A percentile compares a stretch with the other conserved stretches of the same genome.
Evolutionary conservation across 1,140 invertebrate species (phyloP).

Genomic region (Delia radicum): DNA sequence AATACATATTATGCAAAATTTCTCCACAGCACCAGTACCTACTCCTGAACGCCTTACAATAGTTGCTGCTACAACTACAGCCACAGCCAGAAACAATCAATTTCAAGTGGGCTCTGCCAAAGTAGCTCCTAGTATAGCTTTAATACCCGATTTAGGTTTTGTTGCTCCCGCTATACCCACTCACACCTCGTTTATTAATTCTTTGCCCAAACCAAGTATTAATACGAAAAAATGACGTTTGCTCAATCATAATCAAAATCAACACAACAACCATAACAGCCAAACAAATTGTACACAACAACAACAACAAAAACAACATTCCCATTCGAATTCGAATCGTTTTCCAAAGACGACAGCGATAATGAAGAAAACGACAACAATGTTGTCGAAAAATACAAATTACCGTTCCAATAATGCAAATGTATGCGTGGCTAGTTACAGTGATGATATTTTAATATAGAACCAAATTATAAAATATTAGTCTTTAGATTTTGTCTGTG

Average conservation of each 20-base stretch:
- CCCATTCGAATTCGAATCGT: not conserved
- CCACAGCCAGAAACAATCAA: slow-evolving; percentile 32
- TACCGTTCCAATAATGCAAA: slow-evolving; percentile 19
- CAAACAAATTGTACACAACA: not conserved
- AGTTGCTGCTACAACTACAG: no score
- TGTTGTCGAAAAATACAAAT: slow-evolving; percentile 11
- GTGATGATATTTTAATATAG: slow-evolving; percentile 23
- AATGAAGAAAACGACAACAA: slow-evolving; percentile 1
- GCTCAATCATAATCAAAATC: slow-evolving; percentile 1
- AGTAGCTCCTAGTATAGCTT: slow-evolving; percentile 54
- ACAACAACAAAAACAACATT: slow-evolving; percentile 5
- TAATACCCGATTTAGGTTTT: slow-evolving; percentile 58
- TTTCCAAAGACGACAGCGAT: not conserved
- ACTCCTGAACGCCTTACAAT: slow-evolving; percentile 15
- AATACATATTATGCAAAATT: slow-evolving; percentile 54
- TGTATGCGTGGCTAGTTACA: slow-evolving; percentile 19
- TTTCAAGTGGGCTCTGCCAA: slow-evolving; percentile 48
- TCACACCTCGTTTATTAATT: slow-evolving; percentile 47
- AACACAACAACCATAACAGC: not conserved
- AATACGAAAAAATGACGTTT: slow-evolving; percentile 33
- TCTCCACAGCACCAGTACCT: slow-evolving; percentile 42
- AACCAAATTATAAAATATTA: slow-evolving; percentile 12
- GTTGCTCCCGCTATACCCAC: slow-evolving; percentile 51
- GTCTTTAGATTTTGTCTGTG: not conserved
- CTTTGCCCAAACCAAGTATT: slow-evolving; percentile 47